phyloP scores from a whole-genome alignment of 2,113 vertebrate species.

The Chloropsis hardwickii region DNA sequence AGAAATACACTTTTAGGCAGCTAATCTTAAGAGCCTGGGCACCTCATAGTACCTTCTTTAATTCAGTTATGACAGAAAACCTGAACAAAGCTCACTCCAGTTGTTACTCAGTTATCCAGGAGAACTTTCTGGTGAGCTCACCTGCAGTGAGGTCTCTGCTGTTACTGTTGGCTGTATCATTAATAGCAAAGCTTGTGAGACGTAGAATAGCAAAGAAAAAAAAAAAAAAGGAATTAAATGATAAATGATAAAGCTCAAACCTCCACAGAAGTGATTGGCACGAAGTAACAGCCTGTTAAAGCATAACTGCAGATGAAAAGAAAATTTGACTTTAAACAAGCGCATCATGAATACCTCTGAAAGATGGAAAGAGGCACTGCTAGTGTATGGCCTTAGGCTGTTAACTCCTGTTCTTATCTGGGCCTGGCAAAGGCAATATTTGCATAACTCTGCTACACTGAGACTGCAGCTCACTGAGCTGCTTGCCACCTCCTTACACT shows the following conservation, averaged over 20 bases:
- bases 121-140: background rate
- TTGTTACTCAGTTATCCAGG: background rate
- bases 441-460: background rate
- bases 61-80: background rate
- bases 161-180: background rate
- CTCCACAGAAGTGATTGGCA: background rate
- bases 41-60: background rate
- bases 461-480: background rate
- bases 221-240: too few relatives aligned
- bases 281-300: background rate
- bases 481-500: background rate
- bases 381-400: background rate
- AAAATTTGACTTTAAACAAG: background rate
- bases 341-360: background rate
- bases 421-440: background rate
- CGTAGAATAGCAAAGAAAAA: background rate
- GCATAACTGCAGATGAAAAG: background rate
- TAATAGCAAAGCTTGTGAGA: background rate
- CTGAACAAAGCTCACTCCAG: background rate
- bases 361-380: background rate
- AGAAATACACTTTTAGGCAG: background rate
- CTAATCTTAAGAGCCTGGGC: background rate
- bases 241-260: background rate
- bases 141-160: background rate
- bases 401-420: background rate